Base-by-base conservation (phyloP, 2,888 invertebrate species). In the Platycheirus rosarum region DNA sequence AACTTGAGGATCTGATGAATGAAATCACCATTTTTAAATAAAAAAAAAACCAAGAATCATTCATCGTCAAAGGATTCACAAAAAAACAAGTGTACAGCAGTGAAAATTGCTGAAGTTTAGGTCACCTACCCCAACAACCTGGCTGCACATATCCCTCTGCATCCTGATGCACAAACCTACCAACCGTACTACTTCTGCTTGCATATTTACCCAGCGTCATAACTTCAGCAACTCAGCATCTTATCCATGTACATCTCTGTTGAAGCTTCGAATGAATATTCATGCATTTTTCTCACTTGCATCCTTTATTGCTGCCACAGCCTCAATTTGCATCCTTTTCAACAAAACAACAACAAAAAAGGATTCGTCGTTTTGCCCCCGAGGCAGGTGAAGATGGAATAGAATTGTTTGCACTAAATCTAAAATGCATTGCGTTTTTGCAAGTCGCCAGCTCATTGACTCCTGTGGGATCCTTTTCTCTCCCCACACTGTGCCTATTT, bases 381-480 rank as follows among this genome's bases (percentile, higher is more conserved):
- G n/a, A n/a, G n/a, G n/a, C 26, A 68, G 75, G 74, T 63, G 57
- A 57, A 26, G 20, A 37, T 48, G 57, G 73, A 73, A 77, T 71
- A 77, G 66, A 77, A 70, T 35, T 80, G 75, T 80, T 80, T 80
- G 77, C 82, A 68, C 57, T 68, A 63, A 76, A 82, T 82, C 63
- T 82, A 82, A 82, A 73, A 82, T 82, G 82, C 77, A 82, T 82
- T 82, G 76, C 82, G 76, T 76, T 82, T 82, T 73, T 82, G 82
- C 82, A 77, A 76, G 75, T 76, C 51, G 44, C 4, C 74, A 74
- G 66, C 42, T n/a, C 71, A 48, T 46, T 71, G 77, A 70, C 68
- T 79, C 73, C 26, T 66, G 37, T 66, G 29, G 32, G 32, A 23
- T 13, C 14, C 23, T 13, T 13, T 14, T 48, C 48, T 60, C n/a